Conservation (phyloP, 2,888 invertebrate genomes). For the Laothoe populi region DNA sequence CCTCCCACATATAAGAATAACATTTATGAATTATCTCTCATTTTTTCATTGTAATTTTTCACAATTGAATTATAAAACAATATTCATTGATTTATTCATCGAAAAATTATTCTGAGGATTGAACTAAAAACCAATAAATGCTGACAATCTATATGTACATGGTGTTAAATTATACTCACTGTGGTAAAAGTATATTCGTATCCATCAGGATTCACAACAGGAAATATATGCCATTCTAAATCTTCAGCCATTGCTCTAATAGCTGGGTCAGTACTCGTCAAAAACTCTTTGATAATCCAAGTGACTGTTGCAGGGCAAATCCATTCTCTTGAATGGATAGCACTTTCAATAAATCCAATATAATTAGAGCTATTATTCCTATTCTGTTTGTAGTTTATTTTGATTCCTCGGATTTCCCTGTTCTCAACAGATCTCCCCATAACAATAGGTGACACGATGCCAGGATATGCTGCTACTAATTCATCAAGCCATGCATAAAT, state of each 20-base stretch:
- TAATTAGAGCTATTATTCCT: constrained; percentile 63
- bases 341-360: constrained; percentile 84
- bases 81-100: too few relatives aligned
- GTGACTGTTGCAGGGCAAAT: constrained; percentile 87
- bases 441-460: constrained; percentile 73
- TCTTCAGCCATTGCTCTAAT: constrained; percentile 85
- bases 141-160: constrained; percentile 25
- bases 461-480: constrained; percentile 74
- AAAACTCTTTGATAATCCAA: constrained; percentile 88
- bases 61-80: too few relatives aligned
- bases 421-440: constrained; percentile 86
- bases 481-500: constrained; percentile 86
- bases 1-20: too few relatives aligned
- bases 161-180: constrained; percentile 71
- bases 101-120: too few relatives aligned
- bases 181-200: constrained; percentile 87
- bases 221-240: constrained; percentile 91
- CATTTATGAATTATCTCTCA: too few relatives aligned
- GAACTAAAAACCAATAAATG: too few relatives aligned
- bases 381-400: constrained; percentile 66
- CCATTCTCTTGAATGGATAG: constrained; percentile 91
- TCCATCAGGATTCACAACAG: constrained; percentile 90
- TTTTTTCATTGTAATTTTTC: too few relatives aligned
- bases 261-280: constrained; percentile 83
- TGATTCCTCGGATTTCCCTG: constrained; percentile 84